These are phyloP conservation scores for Schizaphis graminum DNA, from an alignment of 2,888 invertebrate genomes.

Conservation along the genomic window DNA sequence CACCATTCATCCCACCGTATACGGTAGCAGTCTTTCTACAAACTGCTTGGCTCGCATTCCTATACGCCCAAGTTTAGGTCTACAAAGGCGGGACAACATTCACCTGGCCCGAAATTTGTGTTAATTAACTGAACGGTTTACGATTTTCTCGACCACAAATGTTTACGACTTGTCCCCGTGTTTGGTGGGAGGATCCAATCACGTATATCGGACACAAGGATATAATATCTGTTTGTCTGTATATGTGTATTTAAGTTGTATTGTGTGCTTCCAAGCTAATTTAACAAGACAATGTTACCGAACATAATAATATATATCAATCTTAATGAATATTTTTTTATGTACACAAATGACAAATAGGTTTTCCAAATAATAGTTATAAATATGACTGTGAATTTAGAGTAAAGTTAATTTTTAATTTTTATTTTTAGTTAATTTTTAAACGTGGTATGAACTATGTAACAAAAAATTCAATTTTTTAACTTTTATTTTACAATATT, in stretches of 20 bases:
- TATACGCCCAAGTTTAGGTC: constrained; percentile 23
- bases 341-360: neutral
- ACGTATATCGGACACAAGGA: constrained; percentile 2
- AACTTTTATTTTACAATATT: neutral
- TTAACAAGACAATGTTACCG: neutral
- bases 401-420: neutral
- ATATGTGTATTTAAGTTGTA: neutral
- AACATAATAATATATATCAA: neutral
- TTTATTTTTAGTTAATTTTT: neutral
- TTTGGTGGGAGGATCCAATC: constrained; percentile 21
- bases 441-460: neutral
- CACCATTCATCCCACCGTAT: neutral
- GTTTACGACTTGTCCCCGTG: constrained; percentile 38
- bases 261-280: neutral
- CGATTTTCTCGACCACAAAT: constrained; percentile 7
- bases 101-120: constrained; percentile 32
- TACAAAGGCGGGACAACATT: neutral
- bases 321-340: neutral
- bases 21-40: neutral
- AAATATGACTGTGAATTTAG: neutral
- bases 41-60: constrained; percentile 44
- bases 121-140: constrained; percentile 51
- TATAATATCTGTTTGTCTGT: neutral
- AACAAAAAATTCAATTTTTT: neutral
- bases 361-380: neutral